Base-by-base conservation (phyloP, 2,113 vertebrate species). In the Phasianus colchicus region DNA sequence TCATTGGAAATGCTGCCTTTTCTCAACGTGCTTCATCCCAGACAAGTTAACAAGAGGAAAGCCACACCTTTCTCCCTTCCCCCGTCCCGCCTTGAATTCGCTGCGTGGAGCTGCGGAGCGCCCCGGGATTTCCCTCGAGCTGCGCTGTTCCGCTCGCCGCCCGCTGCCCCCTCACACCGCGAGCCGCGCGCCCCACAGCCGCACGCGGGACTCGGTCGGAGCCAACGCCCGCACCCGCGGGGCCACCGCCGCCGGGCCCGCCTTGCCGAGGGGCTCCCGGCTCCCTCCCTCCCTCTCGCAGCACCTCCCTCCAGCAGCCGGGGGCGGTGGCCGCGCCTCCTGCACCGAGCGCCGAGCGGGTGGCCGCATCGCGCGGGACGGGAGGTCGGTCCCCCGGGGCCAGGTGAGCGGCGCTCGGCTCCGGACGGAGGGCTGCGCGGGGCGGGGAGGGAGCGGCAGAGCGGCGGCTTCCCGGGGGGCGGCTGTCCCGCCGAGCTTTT, bases 51-150 rank as follows among this genome's bases (percentile, higher is more conserved):
- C 14, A 20, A n/a, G 25, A 61, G 6, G 9, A 21, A 47, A 42
- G 30, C 5, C 60, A 73, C 14, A 61, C 54, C 20, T 2, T 81
- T n/a, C 15, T 25, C 40, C 20, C 8, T 19, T 19, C 10, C 10
- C 5, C 52, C 27, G 52, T 17, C 36, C 36, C 36, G 22, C 60
- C 60, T 25, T 15, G 5, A 36, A 11, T 0, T 20, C 7, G 40
- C 0, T 22, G 65, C 0, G 32, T 1, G 22, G 55, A 36, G 25
- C 25, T n/a, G 5, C 40, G 9, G 1, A 17, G 47, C 0, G n/a
- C 86, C 72, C 58, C 48, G 14, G 11, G 6, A 27, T 32, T 1
- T 2, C 57, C 12, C 65, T 10, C 78, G 7, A 4, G 8, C 6
- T 2, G 7, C 40, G 48, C 25, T 14, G 22, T 11, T 0, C 47